Percentiles rank a stretch among this genome's conserved stretches.
These are phyloP conservation scores for Clarias fuscus DNA, from an alignment of 2,797 vertebrate species.

Conservation along the genomic window DNA sequence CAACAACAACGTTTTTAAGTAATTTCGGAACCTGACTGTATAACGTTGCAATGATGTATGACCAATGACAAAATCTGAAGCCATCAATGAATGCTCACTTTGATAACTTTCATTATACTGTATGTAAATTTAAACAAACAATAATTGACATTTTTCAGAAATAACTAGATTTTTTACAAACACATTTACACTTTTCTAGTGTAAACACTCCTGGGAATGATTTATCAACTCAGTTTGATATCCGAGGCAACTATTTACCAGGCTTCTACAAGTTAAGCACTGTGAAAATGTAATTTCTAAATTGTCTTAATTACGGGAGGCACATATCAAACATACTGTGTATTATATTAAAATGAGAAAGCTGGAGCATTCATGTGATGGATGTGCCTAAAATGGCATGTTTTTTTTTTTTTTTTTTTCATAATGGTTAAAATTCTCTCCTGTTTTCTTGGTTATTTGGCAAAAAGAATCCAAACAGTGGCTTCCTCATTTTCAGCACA, in stretches of 20 bases:
- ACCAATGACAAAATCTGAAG: too few species aligned
- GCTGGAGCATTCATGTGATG: not conserved
- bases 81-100: not conserved
- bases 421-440: not conserved
- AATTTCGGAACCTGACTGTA: not conserved
- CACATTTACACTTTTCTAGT: not conserved
- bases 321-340: not conserved
- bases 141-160: not conserved
- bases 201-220: not conserved
- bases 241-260: not conserved
- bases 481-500: constrained; percentile 43
- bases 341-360: not conserved
- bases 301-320: not conserved
- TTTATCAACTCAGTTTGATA: not conserved
- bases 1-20: too few species aligned
- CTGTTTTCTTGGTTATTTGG: constrained; percentile 1
- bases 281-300: not conserved
- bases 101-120: not conserved
- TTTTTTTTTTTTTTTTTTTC: not conserved
- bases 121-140: not conserved
- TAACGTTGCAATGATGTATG: not conserved
- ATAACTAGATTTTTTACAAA: not conserved
- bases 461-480: constrained; percentile 19
- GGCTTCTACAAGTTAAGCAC: not conserved
- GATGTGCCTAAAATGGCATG: not conserved